phyloP scores from a whole-genome alignment of 2,888 invertebrate species.

The Tenthredo scrophulariae region DNA sequence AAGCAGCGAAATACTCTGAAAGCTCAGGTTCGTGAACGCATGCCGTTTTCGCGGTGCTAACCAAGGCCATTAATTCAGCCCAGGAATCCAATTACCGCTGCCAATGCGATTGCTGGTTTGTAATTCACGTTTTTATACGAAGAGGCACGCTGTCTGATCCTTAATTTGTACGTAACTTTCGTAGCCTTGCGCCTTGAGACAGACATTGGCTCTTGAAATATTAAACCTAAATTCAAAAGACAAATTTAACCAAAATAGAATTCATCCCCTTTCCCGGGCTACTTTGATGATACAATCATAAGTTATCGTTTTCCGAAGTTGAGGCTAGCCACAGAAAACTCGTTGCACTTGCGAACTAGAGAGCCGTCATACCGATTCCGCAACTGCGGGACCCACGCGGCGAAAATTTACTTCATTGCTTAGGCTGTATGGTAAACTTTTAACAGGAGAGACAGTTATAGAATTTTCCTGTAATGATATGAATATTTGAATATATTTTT shows the following conservation, averaged over 20 bases:
- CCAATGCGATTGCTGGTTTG: conserved; percentile 27
- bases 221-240: not conserved
- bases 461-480: not conserved
- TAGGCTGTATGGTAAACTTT: not conserved
- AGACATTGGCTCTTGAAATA: not conserved
- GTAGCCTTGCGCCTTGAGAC: not conserved
- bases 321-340: not conserved
- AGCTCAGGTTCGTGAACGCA: not conserved
- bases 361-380: not conserved
- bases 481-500: not conserved
- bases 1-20: not conserved
- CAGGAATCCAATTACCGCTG: conserved; percentile 44
- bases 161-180: conserved; percentile 5
- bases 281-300: not conserved
- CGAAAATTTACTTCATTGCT: not conserved
- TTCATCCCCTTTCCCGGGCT: not conserved
- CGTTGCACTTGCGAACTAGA: not conserved
- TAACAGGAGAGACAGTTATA: not conserved
- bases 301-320: conserved; percentile 21
- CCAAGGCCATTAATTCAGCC: conserved; percentile 29
- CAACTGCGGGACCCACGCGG: not conserved
- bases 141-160: not conserved
- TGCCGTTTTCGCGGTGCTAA: not conserved
- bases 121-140: conserved; percentile 21
- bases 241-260: not conserved